These are phyloP conservation scores for Opisthograptis luteolata DNA, from an alignment of 2,888 invertebrate species.

Conservation along the genomic window DNA sequence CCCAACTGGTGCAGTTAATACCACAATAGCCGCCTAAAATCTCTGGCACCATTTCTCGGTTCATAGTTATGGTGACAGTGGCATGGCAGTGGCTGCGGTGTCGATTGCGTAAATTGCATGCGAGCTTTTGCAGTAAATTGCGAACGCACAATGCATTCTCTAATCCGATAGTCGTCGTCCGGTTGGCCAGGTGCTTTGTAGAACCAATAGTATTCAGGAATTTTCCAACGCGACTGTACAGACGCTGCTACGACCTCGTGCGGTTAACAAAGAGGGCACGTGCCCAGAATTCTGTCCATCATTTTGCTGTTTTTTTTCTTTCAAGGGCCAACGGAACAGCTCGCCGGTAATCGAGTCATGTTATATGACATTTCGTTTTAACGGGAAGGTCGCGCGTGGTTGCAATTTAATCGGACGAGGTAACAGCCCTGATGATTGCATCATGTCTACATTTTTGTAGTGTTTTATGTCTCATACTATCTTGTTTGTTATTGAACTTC, in stretches of 20 bases:
- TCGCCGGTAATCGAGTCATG: slow-evolving; percentile 35
- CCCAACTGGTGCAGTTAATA: too few relatives aligned
- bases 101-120: slow-evolving; percentile 33
- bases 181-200: slow-evolving; percentile 23
- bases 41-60: slow-evolving; percentile 6
- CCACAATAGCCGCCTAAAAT: slow-evolving; percentile 12
- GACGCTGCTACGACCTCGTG: slow-evolving; percentile 41
- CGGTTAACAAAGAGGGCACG: slow-evolving; percentile 48
- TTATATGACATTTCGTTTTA: slow-evolving; percentile 33
- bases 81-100: slow-evolving; percentile 27
- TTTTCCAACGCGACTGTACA: slow-evolving; percentile 36
- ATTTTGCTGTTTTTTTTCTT: slow-evolving; percentile 33
- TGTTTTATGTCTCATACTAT: neutral
- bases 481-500: neutral
- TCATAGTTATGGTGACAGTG: slow-evolving; percentile 15
- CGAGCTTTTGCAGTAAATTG: slow-evolving; percentile 34
- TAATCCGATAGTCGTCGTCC: slow-evolving; percentile 24
- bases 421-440: slow-evolving; percentile 10
- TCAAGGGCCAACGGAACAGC: slow-evolving; percentile 33
- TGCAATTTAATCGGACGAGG: slow-evolving; percentile 26
- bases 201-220: slow-evolving; percentile 31
- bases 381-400: slow-evolving; percentile 16
- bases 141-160: slow-evolving; percentile 34
- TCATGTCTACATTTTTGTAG: neutral
- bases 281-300: slow-evolving; percentile 49